phyloP scores from a whole-genome alignment of 2,888 invertebrate species.

The Odontothrips loti region DNA sequence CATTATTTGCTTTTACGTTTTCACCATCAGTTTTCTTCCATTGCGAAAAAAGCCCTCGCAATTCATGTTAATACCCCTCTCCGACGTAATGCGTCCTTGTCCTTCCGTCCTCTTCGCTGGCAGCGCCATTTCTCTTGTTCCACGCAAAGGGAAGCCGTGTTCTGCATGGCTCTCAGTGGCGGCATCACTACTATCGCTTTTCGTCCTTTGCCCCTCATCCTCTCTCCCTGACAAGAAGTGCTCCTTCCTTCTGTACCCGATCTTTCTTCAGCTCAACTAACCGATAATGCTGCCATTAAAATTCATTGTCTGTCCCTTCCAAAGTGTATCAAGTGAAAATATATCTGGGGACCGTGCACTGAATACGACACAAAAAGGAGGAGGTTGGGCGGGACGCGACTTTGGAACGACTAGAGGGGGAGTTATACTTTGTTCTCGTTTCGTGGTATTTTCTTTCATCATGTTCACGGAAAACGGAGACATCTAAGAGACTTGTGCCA shows the following conservation, averaged over 20 bases:
- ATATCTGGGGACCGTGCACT: slow-evolving; percentile 46
- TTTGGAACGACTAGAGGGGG: background rate
- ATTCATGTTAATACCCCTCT: background rate
- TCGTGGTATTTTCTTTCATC: slow-evolving; percentile 20
- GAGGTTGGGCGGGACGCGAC: background rate
- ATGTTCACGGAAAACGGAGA: slow-evolving; percentile 3
- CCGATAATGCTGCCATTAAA: slow-evolving; percentile 41
- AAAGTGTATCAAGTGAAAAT: slow-evolving; percentile 49
- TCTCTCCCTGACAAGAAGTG: background rate
- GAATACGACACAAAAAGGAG: slow-evolving; percentile 40
- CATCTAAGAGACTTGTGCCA: slow-evolving; percentile 2
- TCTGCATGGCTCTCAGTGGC: too few species aligned
- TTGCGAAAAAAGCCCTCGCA: background rate
- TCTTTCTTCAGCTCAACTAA: slow-evolving; percentile 12
- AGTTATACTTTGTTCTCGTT: background rate
- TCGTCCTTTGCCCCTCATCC: background rate
- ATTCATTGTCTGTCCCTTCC: slow-evolving; percentile 48
- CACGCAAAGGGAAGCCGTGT: too few species aligned
- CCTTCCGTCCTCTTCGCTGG: background rate
- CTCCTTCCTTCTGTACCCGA: background rate
- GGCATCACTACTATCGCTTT: background rate
- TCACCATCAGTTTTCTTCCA: background rate
- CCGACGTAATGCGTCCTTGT: background rate
- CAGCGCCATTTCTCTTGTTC: too few species aligned
- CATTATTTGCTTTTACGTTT: background rate